Percentiles rank a stretch among this genome's conserved stretches.
phyloP scores from a whole-genome alignment of 2,797 vertebrate species.

The Lophius americanus region DNA sequence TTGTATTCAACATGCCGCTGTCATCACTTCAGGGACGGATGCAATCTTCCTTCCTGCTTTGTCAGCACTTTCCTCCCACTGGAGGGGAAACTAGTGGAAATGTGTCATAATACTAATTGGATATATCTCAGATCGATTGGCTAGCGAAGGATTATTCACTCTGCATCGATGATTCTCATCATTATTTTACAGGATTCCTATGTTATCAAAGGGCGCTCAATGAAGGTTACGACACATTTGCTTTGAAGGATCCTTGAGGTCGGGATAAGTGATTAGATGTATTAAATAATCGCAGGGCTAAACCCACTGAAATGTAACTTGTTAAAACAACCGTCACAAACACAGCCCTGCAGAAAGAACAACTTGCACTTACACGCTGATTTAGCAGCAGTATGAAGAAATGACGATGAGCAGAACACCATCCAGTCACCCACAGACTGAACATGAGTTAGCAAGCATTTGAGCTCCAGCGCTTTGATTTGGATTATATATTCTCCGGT shows the following conservation, averaged over 20 bases:
- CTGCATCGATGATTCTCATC: conserved; percentile 1
- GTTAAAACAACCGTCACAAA: conserved; percentile 37
- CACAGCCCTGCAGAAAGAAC: neutral
- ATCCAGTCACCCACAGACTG: conserved; percentile 25
- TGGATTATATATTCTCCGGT: conserved; percentile 35
- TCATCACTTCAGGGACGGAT: conserved; percentile 21
- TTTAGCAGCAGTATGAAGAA: conserved; percentile 14
- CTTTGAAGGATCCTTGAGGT: conserved; percentile 6
- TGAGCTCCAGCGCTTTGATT: conserved; percentile 29
- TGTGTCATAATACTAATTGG: conserved; percentile 21
- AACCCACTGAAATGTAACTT: conserved; percentile 27
- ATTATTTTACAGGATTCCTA: neutral
- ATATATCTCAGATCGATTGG: neutral
- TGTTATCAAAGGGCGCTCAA: neutral
- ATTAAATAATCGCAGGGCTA: conserved; percentile 13
- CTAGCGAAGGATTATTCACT: conserved; percentile 15
- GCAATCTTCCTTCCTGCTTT: neutral
- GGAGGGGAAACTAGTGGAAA: conserved; percentile 11
- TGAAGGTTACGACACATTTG: neutral
- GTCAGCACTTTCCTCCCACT: conserved; percentile 33
- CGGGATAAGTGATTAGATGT: conserved; percentile 17
- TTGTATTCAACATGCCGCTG: conserved; percentile 12
- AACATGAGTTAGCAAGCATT: conserved; percentile 32
- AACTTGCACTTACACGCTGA: conserved; percentile 12
- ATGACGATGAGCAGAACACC: conserved; percentile 44